Evolutionary conservation across 2,113 vertebrate genomes (phyloP), one percentile per base, ranked within the genome.

Genomic region (Climacteris rufus): DNA sequence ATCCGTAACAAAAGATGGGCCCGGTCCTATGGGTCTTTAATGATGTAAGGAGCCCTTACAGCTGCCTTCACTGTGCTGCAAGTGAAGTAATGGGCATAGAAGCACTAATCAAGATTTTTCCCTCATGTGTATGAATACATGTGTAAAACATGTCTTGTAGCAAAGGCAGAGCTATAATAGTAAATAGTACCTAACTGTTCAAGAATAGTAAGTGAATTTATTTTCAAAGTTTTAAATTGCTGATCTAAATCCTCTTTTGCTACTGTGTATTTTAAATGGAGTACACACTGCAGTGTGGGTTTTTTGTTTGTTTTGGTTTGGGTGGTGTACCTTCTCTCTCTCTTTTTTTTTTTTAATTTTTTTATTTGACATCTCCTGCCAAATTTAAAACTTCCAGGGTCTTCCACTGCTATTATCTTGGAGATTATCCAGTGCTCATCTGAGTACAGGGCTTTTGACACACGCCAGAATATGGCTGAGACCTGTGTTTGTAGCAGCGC

Each of bases 1-100:
- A 72, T 9, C 54, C 0, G 2, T 50, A 79, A 92, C 83, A 96
- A 93, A 95, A 84, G 92, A 79, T 94, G 72, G 80, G 68, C 68
- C 76, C 25, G 0, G 60, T 59, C 64, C 92, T 66, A 15, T 9
- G 60, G 78, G n/a, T 53, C 88, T 92, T 90, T 87, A 92, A 71
- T 23, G 76, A 84, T 61, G 56, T 47, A 22, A 50, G 80, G 45
- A 95, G 86, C 53, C 75, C 37, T 66, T 52, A 59, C 79, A 92
- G 71, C 71, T 15, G 19, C 90, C 63, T 47, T 35, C 33, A 4
- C 42, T 35, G 74, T 2, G 4, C 74, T 42, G 57, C 0, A 0
- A 44, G 61, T 81, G 72, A 52, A 72, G 54, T 30, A 83, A 70
- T 5, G 45, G 68, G 49, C 0, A 0, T 15, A 16, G 86, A 68